Conservation (phyloP, 2,797 vertebrate species). For the Poeciliopsis gracilis region DNA sequence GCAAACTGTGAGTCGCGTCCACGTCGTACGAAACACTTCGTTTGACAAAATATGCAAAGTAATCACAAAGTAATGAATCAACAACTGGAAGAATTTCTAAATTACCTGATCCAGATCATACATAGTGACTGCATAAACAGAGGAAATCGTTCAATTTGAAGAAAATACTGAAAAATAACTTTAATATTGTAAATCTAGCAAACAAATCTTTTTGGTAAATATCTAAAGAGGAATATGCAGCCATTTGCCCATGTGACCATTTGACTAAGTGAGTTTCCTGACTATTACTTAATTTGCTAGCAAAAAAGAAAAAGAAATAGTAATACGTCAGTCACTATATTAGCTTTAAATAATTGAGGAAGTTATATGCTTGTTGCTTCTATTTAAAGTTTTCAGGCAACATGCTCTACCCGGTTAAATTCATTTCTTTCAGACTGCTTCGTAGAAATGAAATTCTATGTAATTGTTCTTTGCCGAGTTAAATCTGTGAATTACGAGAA, state of each 20-base stretch:
- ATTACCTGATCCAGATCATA: not conserved
- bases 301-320: not conserved
- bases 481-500: not conserved
- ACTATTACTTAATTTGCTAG: not conserved
- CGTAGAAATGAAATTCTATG: no score
- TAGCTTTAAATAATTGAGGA: no score
- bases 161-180: not conserved
- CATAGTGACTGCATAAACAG: not conserved
- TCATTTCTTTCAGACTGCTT: not conserved
- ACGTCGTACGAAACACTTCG: not conserved
- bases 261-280: not conserved
- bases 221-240: not conserved
- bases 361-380: not conserved
- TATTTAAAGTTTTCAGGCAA: not conserved
- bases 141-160: not conserved
- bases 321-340: no score
- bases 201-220: not conserved
- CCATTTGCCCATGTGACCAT: not conserved
- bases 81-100: not conserved
- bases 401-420: not conserved
- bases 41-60: not conserved
- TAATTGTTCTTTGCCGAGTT: not conserved
- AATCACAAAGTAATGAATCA: not conserved
- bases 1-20: not conserved
- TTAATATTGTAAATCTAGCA: not conserved